A percentile compares a stretch with the other conserved stretches of the same genome.
Evolutionary conservation across 1,140 invertebrate genomes (phyloP).

Genomic region (Streblospio benedicti): DNA sequence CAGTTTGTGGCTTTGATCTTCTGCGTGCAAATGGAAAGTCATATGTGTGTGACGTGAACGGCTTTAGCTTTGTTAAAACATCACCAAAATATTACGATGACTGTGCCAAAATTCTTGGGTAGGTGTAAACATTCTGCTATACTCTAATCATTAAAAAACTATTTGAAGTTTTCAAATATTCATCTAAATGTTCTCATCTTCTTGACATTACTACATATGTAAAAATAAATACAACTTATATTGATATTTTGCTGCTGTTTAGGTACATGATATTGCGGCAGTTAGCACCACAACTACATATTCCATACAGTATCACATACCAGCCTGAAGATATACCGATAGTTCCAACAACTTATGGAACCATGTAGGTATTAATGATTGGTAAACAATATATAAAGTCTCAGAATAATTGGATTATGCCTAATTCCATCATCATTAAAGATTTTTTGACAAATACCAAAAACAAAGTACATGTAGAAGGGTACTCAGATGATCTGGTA

Average conservation of each 20-base stretch:
- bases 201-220: too few relatives aligned
- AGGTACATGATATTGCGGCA: slow-evolving; percentile 82
- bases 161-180: too few relatives aligned
- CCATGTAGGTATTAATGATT: slow-evolving; percentile 62
- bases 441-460: too few relatives aligned
- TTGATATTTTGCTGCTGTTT: slow-evolving; percentile 20
- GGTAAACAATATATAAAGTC: too few relatives aligned
- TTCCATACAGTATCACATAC: slow-evolving; percentile 93
- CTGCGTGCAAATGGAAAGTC: slow-evolving; percentile 94
- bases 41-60: slow-evolving; percentile 99
- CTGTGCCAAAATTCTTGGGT: slow-evolving; percentile 85
- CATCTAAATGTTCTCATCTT: too few relatives aligned
- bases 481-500: too few relatives aligned
- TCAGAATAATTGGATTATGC: too few relatives aligned
- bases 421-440: too few relatives aligned
- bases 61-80: slow-evolving; percentile 99
- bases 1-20: slow-evolving; percentile 98
- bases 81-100: slow-evolving; percentile 99
- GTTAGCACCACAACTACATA: slow-evolving; percentile 86
- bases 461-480: too few relatives aligned
- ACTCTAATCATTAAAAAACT: slow-evolving; percentile 9
- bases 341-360: slow-evolving; percentile 96
- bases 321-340: slow-evolving; percentile 97
- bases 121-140: slow-evolving; percentile 29
- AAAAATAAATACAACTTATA: too few relatives aligned